Evolutionary conservation across 2,888 invertebrate genomes (phyloP).

Genomic region (Stenchaetothrips biformis): DNA sequence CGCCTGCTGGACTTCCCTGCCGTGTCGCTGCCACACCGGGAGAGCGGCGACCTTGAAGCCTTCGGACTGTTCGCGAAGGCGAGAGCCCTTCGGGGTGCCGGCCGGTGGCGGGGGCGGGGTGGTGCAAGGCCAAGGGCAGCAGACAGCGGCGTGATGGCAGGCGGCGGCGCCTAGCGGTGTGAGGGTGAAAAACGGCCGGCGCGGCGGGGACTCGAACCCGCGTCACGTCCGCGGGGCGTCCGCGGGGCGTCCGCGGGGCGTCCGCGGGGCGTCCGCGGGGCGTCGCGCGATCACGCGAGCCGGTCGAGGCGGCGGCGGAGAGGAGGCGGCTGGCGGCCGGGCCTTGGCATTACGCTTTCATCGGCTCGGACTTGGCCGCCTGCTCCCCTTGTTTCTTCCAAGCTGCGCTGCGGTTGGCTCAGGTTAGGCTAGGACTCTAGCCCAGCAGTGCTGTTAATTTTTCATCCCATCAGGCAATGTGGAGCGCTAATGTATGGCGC

Average conservation of each 20-base stretch:
- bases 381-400: too few species aligned
- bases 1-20: too few species aligned
- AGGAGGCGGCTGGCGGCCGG: too few species aligned
- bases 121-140: not conserved
- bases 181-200: not conserved
- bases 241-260: too few species aligned
- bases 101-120: not conserved
- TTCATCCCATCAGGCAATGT: not conserved
- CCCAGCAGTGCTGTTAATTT: too few species aligned
- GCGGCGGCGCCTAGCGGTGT: not conserved
- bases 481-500: not conserved
- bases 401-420: too few species aligned
- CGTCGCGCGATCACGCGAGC: too few species aligned
- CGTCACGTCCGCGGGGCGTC: not conserved
- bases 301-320: too few species aligned
- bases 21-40: not conserved
- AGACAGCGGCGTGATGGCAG: not conserved
- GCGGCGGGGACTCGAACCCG: not conserved
- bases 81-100: not conserved
- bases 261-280: too few species aligned
- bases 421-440: too few species aligned
- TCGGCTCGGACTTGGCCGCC: too few species aligned
- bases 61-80: not conserved
- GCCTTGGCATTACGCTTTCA: too few species aligned
- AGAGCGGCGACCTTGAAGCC: not conserved